Conservation (phyloP, 1,140 invertebrate species). For the Caenorhabditis elegans region DNA sequence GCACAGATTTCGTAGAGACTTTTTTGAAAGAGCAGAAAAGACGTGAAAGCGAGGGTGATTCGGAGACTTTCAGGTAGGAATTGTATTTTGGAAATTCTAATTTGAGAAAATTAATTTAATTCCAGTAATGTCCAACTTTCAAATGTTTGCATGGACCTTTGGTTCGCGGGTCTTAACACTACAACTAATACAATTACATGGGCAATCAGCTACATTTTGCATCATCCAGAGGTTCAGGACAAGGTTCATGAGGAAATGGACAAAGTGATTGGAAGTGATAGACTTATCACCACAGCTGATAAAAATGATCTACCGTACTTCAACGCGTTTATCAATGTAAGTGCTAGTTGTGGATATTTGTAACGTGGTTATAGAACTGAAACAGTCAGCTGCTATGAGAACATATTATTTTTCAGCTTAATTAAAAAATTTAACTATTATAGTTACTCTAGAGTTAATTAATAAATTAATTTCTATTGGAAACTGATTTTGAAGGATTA, state of each 20-base stretch:
- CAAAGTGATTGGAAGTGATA: constrained; percentile 67
- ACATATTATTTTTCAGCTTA: too few species aligned
- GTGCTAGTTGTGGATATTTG: too few species aligned
- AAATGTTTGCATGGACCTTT: constrained; percentile 43
- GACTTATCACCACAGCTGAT: constrained; percentile 47
- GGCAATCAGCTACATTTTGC: constrained; percentile 74
- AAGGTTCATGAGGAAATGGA: constrained; percentile 74
- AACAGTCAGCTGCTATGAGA: too few species aligned
- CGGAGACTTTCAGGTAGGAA: constrained; percentile 25
- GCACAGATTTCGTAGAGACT: constrained; percentile 38
- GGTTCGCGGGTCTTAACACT: constrained; percentile 69
- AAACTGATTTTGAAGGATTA: too few species aligned
- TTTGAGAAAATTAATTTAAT: background rate
- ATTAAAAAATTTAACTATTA: too few species aligned
- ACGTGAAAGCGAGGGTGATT: constrained; percentile 25
- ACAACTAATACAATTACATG: constrained; percentile 77
- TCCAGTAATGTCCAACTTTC: constrained; percentile 40
- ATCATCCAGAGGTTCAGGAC: constrained; percentile 74
- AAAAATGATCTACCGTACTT: constrained; percentile 43
- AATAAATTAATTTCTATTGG: too few species aligned
- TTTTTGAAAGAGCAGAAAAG: constrained; percentile 44
- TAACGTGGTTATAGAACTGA: too few species aligned
- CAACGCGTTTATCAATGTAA: constrained; percentile 48
- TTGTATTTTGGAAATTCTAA: too few species aligned
- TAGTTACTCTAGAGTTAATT: too few species aligned